These are phyloP conservation scores for Melanotus villosus DNA, from an alignment of 2,888 invertebrate genomes.

Conservation along the genomic window DNA sequence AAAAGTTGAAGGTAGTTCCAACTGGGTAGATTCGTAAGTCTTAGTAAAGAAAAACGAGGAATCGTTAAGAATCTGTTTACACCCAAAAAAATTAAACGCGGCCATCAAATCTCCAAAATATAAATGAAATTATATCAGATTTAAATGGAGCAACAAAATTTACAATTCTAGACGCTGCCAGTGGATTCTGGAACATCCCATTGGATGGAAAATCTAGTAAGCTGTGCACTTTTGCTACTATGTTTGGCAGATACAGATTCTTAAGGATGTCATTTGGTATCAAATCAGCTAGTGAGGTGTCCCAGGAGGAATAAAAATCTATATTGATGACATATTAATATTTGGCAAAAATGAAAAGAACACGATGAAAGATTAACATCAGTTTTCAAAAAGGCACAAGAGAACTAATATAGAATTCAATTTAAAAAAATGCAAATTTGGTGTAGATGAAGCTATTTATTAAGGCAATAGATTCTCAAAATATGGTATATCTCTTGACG, in stretches of 20 bases:
- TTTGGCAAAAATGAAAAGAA: no score
- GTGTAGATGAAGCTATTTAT: no score
- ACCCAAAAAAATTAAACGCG: constrained; percentile 48
- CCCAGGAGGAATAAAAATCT: constrained; percentile 41
- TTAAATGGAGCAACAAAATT: constrained; percentile 42
- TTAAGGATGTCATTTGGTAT: constrained; percentile 52
- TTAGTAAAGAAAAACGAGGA: constrained; percentile 47
- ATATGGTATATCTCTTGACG: no score
- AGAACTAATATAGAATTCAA: no score
- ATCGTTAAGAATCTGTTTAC: constrained; percentile 44
- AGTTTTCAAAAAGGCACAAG: no score
- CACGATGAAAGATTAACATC: no score
- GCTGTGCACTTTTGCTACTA: constrained; percentile 51
- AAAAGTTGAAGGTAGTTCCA: constrained; percentile 50
- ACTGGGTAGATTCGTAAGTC: constrained; percentile 54
- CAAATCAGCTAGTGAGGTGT: constrained; percentile 42
- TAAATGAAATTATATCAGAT: constrained; percentile 45
- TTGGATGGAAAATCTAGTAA: constrained; percentile 48
- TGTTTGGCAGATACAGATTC: constrained; percentile 51
- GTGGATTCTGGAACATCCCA: constrained; percentile 52
- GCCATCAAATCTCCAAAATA: constrained; percentile 41
- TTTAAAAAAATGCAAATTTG: no score
- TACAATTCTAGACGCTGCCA: constrained; percentile 48
- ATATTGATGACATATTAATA: no score
- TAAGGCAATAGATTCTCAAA: no score